Evolutionary conservation across 2,797 vertebrate genomes (phyloP).

Genomic region (Sternotherus odoratus): DNA sequence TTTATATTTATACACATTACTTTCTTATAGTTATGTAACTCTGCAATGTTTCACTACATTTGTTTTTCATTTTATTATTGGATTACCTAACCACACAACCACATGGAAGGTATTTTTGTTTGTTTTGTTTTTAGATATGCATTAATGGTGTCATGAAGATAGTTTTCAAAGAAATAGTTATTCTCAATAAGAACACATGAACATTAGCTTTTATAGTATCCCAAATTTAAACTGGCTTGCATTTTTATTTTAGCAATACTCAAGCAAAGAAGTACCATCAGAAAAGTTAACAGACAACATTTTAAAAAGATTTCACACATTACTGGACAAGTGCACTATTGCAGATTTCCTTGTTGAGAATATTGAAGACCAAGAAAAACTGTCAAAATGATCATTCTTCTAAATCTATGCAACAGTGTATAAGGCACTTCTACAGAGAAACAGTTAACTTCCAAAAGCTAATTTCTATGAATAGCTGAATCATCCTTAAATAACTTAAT

Average conservation of each 20-base stretch:
- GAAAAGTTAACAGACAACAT: not conserved
- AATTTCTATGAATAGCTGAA: not conserved
- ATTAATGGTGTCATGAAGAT: not conserved
- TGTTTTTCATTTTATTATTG: not conserved
- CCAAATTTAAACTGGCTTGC: not conserved
- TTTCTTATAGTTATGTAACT: not conserved
- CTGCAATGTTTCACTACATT: not conserved
- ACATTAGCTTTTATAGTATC: not conserved
- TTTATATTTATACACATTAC: not conserved
- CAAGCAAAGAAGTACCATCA: not conserved
- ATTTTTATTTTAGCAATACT: not conserved
- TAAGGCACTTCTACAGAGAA: not conserved
- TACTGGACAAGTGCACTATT: not conserved
- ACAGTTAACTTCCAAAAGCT: not conserved
- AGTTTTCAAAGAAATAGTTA: not conserved
- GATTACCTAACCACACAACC: not conserved
- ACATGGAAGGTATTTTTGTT: not conserved
- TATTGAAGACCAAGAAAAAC: not conserved
- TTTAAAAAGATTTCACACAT: not conserved
- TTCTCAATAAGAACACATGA: not conserved
- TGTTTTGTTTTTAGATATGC: not conserved
- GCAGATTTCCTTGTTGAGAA: not conserved
- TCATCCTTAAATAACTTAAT: not conserved
- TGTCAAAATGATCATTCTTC: not conserved
- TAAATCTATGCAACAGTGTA: not conserved